These are phyloP conservation scores for Nomada fabriciana DNA, from an alignment of 2,888 invertebrate species.

Conservation along the genomic window DNA sequence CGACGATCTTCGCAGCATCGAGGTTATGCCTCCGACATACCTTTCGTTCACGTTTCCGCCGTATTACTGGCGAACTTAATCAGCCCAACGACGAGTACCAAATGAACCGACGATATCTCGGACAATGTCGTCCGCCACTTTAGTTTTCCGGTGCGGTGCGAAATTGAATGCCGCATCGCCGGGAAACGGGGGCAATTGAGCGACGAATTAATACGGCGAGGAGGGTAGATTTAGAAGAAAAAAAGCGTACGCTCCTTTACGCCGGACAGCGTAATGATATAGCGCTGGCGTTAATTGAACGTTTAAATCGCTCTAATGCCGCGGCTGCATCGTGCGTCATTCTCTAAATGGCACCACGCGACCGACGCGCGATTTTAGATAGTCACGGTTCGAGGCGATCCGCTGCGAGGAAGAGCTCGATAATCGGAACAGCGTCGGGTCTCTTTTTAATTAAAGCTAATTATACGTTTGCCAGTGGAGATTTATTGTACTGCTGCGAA, in stretches of 20 bases:
- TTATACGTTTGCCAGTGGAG: neutral
- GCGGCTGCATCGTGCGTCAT: slow-evolving; percentile 57
- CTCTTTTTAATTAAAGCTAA: slow-evolving; percentile 32
- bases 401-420: slow-evolving; percentile 25
- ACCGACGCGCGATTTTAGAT: slow-evolving; percentile 54
- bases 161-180: rapidly evolving
- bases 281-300: slow-evolving; percentile 54
- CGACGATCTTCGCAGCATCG: no score
- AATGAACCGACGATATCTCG: no score
- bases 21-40: neutral
- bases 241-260: slow-evolving; percentile 4
- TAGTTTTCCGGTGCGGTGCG: no score
- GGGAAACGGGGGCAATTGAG: neutral
- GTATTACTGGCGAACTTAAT: no score
- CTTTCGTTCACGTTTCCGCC: no score
- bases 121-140: neutral
- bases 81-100: no score
- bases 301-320: slow-evolving; percentile 56
- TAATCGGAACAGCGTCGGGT: slow-evolving; percentile 28
- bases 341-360: slow-evolving; percentile 59
- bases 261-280: slow-evolving; percentile 42
- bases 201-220: neutral
- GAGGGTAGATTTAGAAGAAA: neutral
- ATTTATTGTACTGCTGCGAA: slow-evolving; percentile 5
- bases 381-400: slow-evolving; percentile 56